Conservation (phyloP, 2,113 vertebrate genomes). For the Perccottus glenii region DNA sequence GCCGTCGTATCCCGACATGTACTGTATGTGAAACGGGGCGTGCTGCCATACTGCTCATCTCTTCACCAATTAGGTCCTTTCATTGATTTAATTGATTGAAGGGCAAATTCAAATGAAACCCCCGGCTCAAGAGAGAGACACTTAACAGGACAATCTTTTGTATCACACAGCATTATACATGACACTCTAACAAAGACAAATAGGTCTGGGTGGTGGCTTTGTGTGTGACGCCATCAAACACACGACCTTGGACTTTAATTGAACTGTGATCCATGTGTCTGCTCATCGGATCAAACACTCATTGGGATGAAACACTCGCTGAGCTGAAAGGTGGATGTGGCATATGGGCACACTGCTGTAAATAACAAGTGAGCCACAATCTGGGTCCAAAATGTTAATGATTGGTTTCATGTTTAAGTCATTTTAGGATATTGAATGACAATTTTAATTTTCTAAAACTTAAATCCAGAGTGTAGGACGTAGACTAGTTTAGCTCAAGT, state of each 20-base stretch:
- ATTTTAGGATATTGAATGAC: too few relatives aligned
- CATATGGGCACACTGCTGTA: constrained; percentile 19
- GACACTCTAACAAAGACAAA: constrained; percentile 77
- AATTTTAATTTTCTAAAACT: too few relatives aligned
- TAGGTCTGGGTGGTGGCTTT: constrained; percentile 58
- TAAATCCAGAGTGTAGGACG: too few relatives aligned
- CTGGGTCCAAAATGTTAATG: constrained; percentile 37
- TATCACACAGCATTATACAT: constrained; percentile 53
- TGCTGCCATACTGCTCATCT: constrained; percentile 53
- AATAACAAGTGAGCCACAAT: constrained; percentile 38
- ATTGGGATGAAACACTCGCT: constrained; percentile 29
- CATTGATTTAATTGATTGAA: constrained; percentile 78
- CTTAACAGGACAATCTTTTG: constrained; percentile 59
- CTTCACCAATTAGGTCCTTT: constrained; percentile 65
- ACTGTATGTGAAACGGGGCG: constrained; percentile 65
- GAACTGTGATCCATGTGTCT: constrained; percentile 65
- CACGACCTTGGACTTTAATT: constrained; percentile 74
- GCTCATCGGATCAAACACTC: constrained; percentile 47
- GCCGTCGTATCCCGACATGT: constrained; percentile 50
- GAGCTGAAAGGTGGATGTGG: constrained; percentile 22
- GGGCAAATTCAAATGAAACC: constrained; percentile 73
- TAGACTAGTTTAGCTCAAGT: too few relatives aligned
- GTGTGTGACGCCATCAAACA: constrained; percentile 54
- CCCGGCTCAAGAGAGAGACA: constrained; percentile 50
- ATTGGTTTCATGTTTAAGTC: constrained; percentile 5